Base-by-base conservation (phyloP, 2,888 invertebrate genomes). In the Troglohyphantes excavatus region DNA sequence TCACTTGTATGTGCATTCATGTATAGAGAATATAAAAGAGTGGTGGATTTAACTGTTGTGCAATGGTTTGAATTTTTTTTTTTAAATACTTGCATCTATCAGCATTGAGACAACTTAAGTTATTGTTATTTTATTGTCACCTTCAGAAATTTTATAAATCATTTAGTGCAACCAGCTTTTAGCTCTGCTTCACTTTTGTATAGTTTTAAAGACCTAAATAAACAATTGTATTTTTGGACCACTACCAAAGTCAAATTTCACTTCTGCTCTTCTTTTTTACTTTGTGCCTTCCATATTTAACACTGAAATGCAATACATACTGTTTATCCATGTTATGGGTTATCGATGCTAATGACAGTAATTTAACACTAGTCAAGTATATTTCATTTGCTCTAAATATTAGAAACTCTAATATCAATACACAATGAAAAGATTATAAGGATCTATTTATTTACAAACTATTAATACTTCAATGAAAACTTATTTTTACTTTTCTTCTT, bases 21-120 rank as follows among this genome's bases (percentile, higher is more conserved):
- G 90, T 90, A 90, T 90, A 90, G 90, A 90, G 86, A 90, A 90
- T 90, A 90, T 90, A 83, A 88, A 84, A 86, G 87, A 90, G 90
- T 90, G 90, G 90, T 86, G 90, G 87, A 90, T 87, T 90, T 84
- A 89, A 78, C 75, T 82, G 83, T 76, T 90, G 89, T 90, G 89
- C 84, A 90, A 90, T 90, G 83, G 89, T 90, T 90, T 90, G 84
- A 84, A 76, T 90, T 90, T 90, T 85, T 84, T n/a, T n/a, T 85
- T 75, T 61, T 65, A 39, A 84, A 63, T 78, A 90, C 76, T 84
- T 78, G 83, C 78, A 83, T 83, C 70, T 90, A 81, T 73, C 72
- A 76, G 89, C 89, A 78, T 79, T 68, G 53, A 84, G 84, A 68
- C 46, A 70, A 76, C 67, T 81, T 89, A 89, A 89, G 88, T 89